phyloP scores from a whole-genome alignment of 2,888 invertebrate genomes.

The Lymantria dispar region DNA sequence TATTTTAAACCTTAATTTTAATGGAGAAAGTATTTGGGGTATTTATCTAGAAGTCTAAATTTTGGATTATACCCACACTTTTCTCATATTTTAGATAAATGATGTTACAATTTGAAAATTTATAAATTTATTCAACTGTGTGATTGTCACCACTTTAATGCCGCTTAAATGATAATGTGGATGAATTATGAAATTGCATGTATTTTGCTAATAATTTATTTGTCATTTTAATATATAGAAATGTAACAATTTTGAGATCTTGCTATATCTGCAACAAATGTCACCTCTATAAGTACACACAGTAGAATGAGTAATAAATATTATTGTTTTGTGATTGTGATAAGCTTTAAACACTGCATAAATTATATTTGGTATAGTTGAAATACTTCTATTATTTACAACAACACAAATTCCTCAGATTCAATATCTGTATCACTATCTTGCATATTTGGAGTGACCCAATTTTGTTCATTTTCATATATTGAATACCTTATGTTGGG shows the following conservation, averaged over 20 bases:
- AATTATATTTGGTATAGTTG: constrained; percentile 18
- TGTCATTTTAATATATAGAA: constrained; percentile 18
- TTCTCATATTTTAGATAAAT: too few species aligned
- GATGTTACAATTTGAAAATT: too few species aligned
- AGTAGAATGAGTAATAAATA: background rate
- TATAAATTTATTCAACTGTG: too few species aligned
- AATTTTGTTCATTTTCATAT: constrained; percentile 79
- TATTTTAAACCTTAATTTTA: too few species aligned
- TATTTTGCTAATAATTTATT: constrained; percentile 25
- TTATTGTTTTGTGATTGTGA: constrained; percentile 4
- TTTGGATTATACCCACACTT: too few species aligned
- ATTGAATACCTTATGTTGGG: constrained; percentile 80
- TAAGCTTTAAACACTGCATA: constrained; percentile 25
- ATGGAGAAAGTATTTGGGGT: too few species aligned
- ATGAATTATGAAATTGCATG: constrained; percentile 2
- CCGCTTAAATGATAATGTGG: background rate
- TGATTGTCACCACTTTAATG: too few species aligned
- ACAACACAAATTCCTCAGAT: constrained; percentile 88
- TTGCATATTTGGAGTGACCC: constrained; percentile 69
- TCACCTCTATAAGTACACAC: constrained; percentile 8
- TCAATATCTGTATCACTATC: constrained; percentile 86
- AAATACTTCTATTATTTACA: constrained; percentile 58
- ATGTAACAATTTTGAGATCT: constrained; percentile 16
- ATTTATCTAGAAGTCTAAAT: too few species aligned
- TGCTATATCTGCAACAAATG: constrained; percentile 12